phyloP scores from a whole-genome alignment of 2,888 invertebrate species.

The Philonicus albiceps region DNA sequence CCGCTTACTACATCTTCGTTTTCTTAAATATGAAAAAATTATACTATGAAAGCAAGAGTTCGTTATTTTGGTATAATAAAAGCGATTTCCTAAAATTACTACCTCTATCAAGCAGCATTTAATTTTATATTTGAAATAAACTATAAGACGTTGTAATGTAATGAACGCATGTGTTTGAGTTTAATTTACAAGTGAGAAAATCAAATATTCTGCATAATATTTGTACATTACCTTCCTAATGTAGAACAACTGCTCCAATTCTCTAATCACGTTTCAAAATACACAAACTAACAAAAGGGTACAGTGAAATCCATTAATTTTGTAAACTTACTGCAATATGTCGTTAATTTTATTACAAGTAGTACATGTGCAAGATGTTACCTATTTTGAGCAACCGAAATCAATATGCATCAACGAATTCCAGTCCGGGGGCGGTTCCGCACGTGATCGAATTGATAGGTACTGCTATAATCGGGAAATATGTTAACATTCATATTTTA shows the following conservation, averaged over 20 bases:
- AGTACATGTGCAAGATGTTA: not conserved
- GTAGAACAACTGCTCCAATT: not conserved
- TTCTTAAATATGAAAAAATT: too few relatives aligned
- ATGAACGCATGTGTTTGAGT: too few relatives aligned
- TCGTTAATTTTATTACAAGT: not conserved
- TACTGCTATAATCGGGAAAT: not conserved
- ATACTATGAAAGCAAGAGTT: too few relatives aligned
- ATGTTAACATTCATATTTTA: not conserved
- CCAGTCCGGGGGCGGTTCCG: not conserved
- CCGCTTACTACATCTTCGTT: too few relatives aligned
- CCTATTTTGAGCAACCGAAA: not conserved
- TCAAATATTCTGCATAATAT: not conserved
- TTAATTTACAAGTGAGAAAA: not conserved
- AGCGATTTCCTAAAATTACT: too few relatives aligned
- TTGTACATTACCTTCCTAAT: not conserved
- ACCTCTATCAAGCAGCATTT: too few relatives aligned
- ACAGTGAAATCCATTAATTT: not conserved
- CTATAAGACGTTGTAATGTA: too few relatives aligned
- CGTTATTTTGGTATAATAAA: too few relatives aligned
- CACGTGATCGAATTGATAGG: not conserved
- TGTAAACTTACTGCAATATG: not conserved
- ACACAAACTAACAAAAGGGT: not conserved
- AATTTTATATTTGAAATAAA: too few relatives aligned
- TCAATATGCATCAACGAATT: not conserved
- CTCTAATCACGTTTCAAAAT: not conserved